Base-by-base conservation (phyloP, 2,888 invertebrate genomes). In the Adelphocoris suturalis region DNA sequence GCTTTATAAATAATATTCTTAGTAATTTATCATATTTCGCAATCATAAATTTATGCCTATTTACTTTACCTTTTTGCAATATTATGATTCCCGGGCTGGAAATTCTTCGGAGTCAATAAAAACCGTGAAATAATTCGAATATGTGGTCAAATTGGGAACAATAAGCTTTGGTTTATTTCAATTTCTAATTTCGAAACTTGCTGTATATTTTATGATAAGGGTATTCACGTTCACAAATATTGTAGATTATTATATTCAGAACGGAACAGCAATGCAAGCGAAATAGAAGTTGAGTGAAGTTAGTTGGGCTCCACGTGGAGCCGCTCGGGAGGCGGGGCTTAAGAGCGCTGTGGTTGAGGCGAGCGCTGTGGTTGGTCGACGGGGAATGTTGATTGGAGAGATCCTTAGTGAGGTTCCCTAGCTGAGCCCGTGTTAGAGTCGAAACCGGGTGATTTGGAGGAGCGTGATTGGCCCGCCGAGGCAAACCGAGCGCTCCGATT, bases 271-370 rank as follows among this genome's bases (percentile, higher is more conserved):
- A 46, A 78, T 78, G 78, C 78, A 78, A 78, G 78, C 78, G 78
- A 16, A 78, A 78, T 78, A 47, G 78, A 78, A 78, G 76, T 76
- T 76, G 76, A 76, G 76, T 76, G 76, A 76, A 76, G 78, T 78
- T 78, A 19, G 46, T 37, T 78, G 28, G 78, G 46, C 46, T 90
- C 90, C 91, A 90, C 91, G 89, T 90, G 90, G 91, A 90, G 90
- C 89, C 80, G 28, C 5, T 23, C 27, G 46, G 78, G n/a, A 28
- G 46, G 46, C 11, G 46, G 46, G 14, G 78, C n/a, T 16, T 27
- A n/a, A 7, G 46, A 37, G 37, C n/a, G 16, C 4, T 37, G 46
- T 37, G 78, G 47, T 78, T 78, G 46, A 68, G 68, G 7, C 7
- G 14, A 11, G 46, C 47, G 37, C 46, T 9, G 14, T 37, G 78